Base-by-base conservation (phyloP, 1,140 invertebrate species). In the Drosophila nigromelanica region DNA sequence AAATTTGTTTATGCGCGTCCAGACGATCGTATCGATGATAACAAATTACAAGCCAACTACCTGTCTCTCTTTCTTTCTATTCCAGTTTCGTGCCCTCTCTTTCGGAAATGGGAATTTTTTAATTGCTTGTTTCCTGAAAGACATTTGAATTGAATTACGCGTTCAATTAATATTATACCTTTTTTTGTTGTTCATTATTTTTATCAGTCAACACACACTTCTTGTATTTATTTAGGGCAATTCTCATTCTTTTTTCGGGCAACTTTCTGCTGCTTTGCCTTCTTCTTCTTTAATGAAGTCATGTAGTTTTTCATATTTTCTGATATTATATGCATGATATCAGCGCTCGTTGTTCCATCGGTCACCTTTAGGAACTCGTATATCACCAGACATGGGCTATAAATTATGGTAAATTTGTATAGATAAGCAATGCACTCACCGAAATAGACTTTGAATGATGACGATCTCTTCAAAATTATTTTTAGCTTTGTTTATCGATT, bases 121-220 rank as follows among this genome's bases (percentile, higher is more conserved):
- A 78, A 78, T 78, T 78, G 75, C 72, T 75, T 75, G 75, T 78
- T 58, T 63, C 40, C 62, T 18, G 35, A 48, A 58, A 74, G 52
- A 69, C 48, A 71, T 75, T 78, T 66, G 72, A 74, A 75, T 78
- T 78, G 72, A 78, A 78, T 78, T 78, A 78, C 75, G 72, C 66
- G 35, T 18, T 33, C 45, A 56, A 77, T 77, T 77, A 77, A 74
- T 67, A 73, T 35, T 71, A 56, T 51, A 67, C 14, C 24, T 56
- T 40, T 50, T 5, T 33, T 18, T 51, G 30, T 48, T 11, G n/a
- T 7, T 47, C 37, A 21, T 12, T 35, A 35, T 39, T 12, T 27
- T 39, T 74, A 60, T 74, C 63, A 62, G 37, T 48, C 30, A 52
- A 52, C 37, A 24, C 18, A 61, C 56, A 48, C 59, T 67, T 73